Evolutionary conservation across 2,113 vertebrate species (phyloP).

Genomic region (Emydocephalus ijimae): DNA sequence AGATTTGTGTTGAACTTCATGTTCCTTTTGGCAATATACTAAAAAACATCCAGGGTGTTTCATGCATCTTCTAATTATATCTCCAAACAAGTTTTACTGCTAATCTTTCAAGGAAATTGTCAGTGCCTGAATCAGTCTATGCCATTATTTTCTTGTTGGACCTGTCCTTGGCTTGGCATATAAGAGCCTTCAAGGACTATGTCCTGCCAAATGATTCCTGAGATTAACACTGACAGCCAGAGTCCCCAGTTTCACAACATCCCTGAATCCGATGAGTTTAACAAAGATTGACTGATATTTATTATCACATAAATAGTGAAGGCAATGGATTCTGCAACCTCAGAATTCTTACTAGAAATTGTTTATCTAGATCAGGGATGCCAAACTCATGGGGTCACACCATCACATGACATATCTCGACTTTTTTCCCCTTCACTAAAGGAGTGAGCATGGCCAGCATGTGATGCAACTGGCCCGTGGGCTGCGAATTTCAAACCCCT

Average conservation of each 20-base stretch:
- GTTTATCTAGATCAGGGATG: not conserved
- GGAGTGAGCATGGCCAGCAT: no score
- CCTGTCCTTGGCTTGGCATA: not conserved
- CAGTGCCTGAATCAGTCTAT: not conserved
- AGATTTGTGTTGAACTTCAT: not conserved
- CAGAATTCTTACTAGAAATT: not conserved
- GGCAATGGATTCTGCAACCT: not conserved
- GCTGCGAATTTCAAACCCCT: no score
- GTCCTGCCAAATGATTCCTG: not conserved
- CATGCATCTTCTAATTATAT: not conserved
- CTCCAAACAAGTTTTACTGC: not conserved
- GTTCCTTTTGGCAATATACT: not conserved
- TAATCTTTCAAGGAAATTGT: not conserved
- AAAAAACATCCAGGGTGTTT: not conserved
- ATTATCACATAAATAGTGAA: not conserved
- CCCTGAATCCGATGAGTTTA: not conserved
- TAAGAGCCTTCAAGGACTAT: not conserved
- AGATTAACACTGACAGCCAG: not conserved
- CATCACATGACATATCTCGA: no score
- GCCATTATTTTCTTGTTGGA: not conserved
- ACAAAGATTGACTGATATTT: not conserved
- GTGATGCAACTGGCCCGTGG: no score
- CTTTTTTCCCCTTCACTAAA: no score
- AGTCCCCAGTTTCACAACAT: not conserved
- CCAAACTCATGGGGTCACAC: no score